Evolutionary conservation across 2,888 invertebrate species (phyloP).

Genomic region (Euphydryas editha): DNA sequence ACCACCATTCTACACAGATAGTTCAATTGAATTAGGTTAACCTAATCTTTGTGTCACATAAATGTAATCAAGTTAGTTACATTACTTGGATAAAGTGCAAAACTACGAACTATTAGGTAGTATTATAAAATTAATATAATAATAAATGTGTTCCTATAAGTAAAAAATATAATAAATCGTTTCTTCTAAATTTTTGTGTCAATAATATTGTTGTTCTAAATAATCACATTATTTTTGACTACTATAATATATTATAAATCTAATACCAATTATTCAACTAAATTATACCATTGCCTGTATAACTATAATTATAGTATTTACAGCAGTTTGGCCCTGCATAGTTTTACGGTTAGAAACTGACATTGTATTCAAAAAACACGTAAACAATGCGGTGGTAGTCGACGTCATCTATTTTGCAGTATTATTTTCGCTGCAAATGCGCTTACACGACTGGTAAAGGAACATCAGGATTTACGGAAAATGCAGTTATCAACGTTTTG

Average conservation of each 20-base stretch:
- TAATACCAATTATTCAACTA: slow-evolving; percentile 32
- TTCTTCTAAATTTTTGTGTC: too few relatives aligned
- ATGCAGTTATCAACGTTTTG: slow-evolving; percentile 66
- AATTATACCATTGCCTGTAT: slow-evolving; percentile 45
- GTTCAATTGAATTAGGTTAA: background rate
- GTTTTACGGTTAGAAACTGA: slow-evolving; percentile 67
- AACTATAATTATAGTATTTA: slow-evolving; percentile 50
- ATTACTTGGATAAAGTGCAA: too few relatives aligned
- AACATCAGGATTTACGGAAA: slow-evolving; percentile 67
- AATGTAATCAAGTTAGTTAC: background rate
- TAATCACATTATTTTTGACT: too few relatives aligned
- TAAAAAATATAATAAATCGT: too few relatives aligned
- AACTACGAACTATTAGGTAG: too few relatives aligned
- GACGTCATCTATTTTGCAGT: slow-evolving; percentile 82
- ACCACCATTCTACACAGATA: too few relatives aligned
- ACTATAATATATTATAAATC: slow-evolving; percentile 9
- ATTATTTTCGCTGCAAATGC: slow-evolving; percentile 80
- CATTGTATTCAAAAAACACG: slow-evolving; percentile 79
- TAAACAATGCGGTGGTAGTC: slow-evolving; percentile 79
- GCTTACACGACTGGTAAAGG: slow-evolving; percentile 73
- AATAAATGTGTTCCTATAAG: too few relatives aligned
- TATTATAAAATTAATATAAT: too few relatives aligned
- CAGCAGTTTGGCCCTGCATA: slow-evolving; percentile 60
- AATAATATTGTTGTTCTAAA: too few relatives aligned
- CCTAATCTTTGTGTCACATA: background rate